phyloP scores from a whole-genome alignment of 92 coral and sea anemone species.

The Bergia puertoricense region DNA sequence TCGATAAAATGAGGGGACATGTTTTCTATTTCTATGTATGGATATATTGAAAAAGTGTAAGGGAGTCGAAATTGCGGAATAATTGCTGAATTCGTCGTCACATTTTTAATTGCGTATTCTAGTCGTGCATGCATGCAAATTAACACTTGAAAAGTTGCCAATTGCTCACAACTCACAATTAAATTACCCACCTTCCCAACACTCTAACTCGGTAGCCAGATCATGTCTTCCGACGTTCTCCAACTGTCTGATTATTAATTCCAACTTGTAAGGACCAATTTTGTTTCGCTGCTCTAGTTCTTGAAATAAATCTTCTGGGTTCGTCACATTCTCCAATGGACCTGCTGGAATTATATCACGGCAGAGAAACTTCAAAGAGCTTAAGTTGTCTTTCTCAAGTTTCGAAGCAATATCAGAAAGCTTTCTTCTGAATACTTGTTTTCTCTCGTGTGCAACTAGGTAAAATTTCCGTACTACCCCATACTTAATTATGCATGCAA shows the following conservation, averaged over 20 bases:
- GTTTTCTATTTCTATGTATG: too few species aligned
- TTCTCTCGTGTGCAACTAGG: neutral
- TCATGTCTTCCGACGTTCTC: conserved; percentile 1
- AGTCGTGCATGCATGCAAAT: too few species aligned
- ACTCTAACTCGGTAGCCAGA: neutral
- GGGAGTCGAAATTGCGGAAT: too few species aligned
- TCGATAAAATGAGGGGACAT: too few species aligned
- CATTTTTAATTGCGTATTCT: too few species aligned
- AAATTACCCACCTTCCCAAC: neutral
- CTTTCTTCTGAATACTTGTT: neutral
- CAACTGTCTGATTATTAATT: neutral
- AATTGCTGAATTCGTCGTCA: too few species aligned
- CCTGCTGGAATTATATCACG: neutral
- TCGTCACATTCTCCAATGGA: neutral
- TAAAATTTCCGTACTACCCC: too few species aligned
- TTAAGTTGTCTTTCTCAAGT: neutral
- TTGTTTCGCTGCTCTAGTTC: conserved; percentile 2
- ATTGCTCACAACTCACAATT: too few species aligned
- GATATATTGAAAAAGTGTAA: too few species aligned
- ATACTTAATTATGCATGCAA: too few species aligned
- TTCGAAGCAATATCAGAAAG: conserved; percentile 11
- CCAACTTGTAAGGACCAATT: neutral
- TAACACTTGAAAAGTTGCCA: too few species aligned
- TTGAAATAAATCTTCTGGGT: neutral
- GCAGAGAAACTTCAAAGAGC: conserved; percentile 1